These are phyloP conservation scores for Atherinosoma microstoma DNA, from an alignment of 2,797 vertebrate species.

Conservation along the genomic window DNA sequence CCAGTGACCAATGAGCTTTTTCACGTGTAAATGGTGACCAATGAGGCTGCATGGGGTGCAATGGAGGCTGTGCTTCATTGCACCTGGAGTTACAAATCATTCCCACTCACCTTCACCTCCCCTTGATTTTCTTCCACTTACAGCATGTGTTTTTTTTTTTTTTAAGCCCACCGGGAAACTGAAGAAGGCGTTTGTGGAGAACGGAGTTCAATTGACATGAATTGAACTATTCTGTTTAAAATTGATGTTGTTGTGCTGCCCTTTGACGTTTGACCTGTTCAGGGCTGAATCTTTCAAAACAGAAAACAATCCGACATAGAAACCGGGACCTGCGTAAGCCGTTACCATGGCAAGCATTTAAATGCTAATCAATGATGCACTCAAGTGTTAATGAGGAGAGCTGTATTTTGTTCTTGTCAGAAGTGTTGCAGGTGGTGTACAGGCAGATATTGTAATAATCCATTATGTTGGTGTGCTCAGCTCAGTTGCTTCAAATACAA, in stretches of 20 bases:
- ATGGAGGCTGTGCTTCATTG: conserved; percentile 24
- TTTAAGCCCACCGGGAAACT: conserved; percentile 4
- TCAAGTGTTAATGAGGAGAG: conserved; percentile 17
- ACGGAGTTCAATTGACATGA: conserved; percentile 2
- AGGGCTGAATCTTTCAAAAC: conserved; percentile 9
- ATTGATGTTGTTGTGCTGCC: background rate
- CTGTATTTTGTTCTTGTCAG: conserved; percentile 5
- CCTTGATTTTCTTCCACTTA: conserved; percentile 7
- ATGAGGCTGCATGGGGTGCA: conserved; percentile 41
- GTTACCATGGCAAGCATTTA: conserved; percentile 13
- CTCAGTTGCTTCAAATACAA: conserved; percentile 2
- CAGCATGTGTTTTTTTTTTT: background rate
- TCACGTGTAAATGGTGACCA: conserved; percentile 51
- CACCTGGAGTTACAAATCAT: conserved; percentile 38
- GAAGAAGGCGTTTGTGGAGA: background rate
- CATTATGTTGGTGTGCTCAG: background rate
- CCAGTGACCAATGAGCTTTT: conserved; percentile 1
- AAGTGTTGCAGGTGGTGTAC: background rate
- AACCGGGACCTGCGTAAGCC: conserved; percentile 19
- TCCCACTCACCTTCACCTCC: background rate
- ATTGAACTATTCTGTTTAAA: conserved; percentile 19
- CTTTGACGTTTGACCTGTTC: conserved; percentile 16
- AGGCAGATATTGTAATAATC: conserved; percentile 5
- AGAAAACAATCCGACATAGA: background rate
- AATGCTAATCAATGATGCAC: conserved; percentile 11